phyloP scores from a whole-genome alignment of 2,888 invertebrate species.

The Podabrus alpinus region DNA sequence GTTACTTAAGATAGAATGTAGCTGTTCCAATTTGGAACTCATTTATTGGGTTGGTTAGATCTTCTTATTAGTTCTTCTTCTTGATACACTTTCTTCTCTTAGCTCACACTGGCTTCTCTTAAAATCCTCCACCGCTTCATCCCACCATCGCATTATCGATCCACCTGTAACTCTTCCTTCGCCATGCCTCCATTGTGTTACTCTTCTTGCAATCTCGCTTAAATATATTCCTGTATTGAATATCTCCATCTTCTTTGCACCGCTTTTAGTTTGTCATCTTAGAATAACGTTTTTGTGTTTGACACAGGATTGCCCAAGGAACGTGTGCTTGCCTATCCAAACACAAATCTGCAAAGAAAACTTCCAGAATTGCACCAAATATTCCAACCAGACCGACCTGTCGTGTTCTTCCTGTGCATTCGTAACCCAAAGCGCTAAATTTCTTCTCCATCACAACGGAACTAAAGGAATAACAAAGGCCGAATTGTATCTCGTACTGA shows the following conservation, averaged over 20 bases:
- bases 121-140: too few species aligned
- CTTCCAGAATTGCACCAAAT: constrained; percentile 42
- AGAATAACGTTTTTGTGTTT: background rate
- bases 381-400: constrained; percentile 24
- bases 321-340: constrained; percentile 46
- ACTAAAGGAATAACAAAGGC: constrained; percentile 52
- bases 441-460: constrained; percentile 55
- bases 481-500: constrained; percentile 44
- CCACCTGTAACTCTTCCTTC: too few species aligned
- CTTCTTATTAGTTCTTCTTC: too few species aligned
- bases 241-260: background rate
- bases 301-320: constrained; percentile 47
- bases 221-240: too few species aligned
- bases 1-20: too few species aligned
- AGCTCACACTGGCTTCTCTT: too few species aligned
- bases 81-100: too few species aligned
- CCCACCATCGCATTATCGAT: too few species aligned
- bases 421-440: constrained; percentile 47
- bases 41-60: too few species aligned
- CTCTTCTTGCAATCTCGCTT: too few species aligned
- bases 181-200: too few species aligned
- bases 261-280: background rate
- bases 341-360: constrained; percentile 45
- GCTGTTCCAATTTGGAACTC: too few species aligned
- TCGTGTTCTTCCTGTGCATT: constrained; percentile 45